A percentile compares a stretch with the other conserved stretches of the same genome.
Evolutionary conservation across 2,888 invertebrate genomes (phyloP).

Genomic region (Mimumesa dahlbomi): DNA sequence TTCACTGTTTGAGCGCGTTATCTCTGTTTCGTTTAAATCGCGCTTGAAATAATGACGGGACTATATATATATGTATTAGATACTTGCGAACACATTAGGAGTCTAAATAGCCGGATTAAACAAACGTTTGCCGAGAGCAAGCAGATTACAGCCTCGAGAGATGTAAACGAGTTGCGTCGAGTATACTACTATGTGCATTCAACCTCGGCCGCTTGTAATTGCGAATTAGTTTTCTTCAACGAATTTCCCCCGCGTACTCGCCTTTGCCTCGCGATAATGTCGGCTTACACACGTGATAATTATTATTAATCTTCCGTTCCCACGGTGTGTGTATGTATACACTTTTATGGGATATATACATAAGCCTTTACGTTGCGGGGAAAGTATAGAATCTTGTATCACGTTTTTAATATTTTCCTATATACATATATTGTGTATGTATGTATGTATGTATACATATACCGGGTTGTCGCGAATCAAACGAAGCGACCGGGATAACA

Average conservation of each 20-base stretch:
- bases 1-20: not conserved
- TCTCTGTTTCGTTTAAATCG: not conserved
- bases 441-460: not conserved
- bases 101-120: slow-evolving; percentile 37
- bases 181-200: not conserved
- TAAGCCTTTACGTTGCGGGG: no score
- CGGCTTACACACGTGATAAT: slow-evolving; percentile 28
- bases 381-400: not conserved
- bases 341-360: no score
- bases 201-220: slow-evolving; percentile 17
- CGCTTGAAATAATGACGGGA: no score
- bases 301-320: slow-evolving; percentile 35
- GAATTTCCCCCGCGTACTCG: slow-evolving; percentile 17
- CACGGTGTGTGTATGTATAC: no score
- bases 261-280: slow-evolving; percentile 27
- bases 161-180: slow-evolving; percentile 18
- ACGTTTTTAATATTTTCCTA: not conserved
- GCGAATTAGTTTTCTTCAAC: slow-evolving; percentile 44
- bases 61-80: no score
- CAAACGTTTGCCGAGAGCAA: slow-evolving; percentile 29
- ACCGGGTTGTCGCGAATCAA: slow-evolving; percentile 21
- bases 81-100: slow-evolving; percentile 34
- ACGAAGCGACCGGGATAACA: slow-evolving; percentile 25
- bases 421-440: no score
- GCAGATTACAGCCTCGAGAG: slow-evolving; percentile 31